Evolutionary conservation across 2,888 invertebrate species (phyloP).

Genomic region (Drosophila kanekoi): DNA sequence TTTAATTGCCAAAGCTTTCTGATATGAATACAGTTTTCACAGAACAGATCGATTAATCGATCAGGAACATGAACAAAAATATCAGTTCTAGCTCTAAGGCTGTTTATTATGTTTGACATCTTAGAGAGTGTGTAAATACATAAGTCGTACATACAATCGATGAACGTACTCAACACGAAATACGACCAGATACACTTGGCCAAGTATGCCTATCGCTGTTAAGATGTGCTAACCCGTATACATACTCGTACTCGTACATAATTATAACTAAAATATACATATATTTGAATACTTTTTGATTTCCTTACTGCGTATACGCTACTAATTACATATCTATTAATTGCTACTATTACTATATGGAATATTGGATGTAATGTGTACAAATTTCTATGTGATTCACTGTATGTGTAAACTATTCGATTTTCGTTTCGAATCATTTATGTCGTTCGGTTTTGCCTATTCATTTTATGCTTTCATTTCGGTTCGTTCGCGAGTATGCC

Average conservation of each 20-base stretch:
- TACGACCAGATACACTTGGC: constrained; percentile 45
- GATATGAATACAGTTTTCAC: constrained; percentile 12
- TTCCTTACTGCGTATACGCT: constrained; percentile 70
- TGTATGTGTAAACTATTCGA: constrained; percentile 81
- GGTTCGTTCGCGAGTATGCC: constrained; percentile 37
- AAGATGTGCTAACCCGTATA: constrained; percentile 45
- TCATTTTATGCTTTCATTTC: neutral
- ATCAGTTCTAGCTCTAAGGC: neutral
- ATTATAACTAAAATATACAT: constrained; percentile 50
- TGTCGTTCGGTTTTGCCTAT: constrained; percentile 27
- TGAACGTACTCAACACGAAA: constrained; percentile 15
- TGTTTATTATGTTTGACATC: neutral
- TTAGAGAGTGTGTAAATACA: constrained; percentile 23
- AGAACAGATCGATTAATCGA: neutral
- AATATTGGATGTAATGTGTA: constrained; percentile 84
- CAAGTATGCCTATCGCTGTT: constrained; percentile 42
- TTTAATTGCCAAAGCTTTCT: constrained; percentile 4
- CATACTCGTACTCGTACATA: constrained; percentile 41
- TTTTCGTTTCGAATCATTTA: constrained; percentile 38
- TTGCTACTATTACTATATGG: constrained; percentile 72
- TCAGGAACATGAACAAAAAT: neutral
- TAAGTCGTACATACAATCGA: constrained; percentile 9
- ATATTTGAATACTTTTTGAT: constrained; percentile 57
- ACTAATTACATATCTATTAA: constrained; percentile 67
- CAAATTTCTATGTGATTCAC: constrained; percentile 84